These are phyloP conservation scores for Atrichornis clamosus DNA, from an alignment of 2,113 vertebrate species.

Conservation along the genomic window DNA sequence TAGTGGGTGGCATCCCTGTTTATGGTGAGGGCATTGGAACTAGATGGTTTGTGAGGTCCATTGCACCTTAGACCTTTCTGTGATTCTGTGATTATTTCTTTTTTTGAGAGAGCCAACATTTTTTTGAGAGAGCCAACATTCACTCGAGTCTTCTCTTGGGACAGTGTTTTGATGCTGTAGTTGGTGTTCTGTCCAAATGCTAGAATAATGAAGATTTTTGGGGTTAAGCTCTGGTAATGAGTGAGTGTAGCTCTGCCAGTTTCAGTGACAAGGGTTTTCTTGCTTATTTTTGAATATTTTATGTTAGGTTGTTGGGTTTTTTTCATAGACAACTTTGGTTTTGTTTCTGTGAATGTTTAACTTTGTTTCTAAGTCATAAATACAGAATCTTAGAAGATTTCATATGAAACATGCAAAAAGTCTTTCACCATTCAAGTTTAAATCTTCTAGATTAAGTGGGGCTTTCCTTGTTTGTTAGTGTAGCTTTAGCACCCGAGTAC, in stretches of 20 bases:
- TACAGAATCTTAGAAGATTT: not conserved
- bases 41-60: not conserved
- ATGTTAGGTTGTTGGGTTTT: not conserved
- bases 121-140: not conserved
- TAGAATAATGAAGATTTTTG: not conserved
- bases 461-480: not conserved
- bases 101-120: no score
- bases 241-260: not conserved
- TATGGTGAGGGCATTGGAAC: not conserved
- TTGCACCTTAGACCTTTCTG: not conserved
- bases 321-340: not conserved
- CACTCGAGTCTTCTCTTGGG: not conserved
- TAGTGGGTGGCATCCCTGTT: no score
- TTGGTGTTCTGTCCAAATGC: not conserved
- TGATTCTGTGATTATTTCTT: not conserved
- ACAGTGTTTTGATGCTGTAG: not conserved
- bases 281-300: not conserved
- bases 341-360: not conserved
- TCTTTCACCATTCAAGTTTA: not conserved
- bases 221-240: not conserved
- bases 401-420: not conserved
- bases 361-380: not conserved
- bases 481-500: not conserved
- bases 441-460: not conserved
- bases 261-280: not conserved